Evolutionary conservation across 2,797 vertebrate genomes (phyloP).

Genomic region (Falco berigora): DNA sequence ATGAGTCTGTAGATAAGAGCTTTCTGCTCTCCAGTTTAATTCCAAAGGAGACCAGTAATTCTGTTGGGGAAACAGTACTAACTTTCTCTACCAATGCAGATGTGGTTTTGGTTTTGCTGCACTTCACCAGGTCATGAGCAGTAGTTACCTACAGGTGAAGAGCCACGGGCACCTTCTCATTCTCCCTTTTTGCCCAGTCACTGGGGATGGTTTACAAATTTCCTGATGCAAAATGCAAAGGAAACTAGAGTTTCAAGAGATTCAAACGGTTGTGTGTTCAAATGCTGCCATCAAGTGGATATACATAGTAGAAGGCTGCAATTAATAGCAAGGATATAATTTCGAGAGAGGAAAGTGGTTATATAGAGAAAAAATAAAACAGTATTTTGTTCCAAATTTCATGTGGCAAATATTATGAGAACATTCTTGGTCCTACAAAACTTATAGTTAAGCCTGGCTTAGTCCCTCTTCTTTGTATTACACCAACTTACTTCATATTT

Average conservation of each 20-base stretch:
- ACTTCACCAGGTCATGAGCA: neutral
- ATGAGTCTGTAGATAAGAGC: too few relatives aligned
- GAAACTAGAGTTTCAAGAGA: neutral
- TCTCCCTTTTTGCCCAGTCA: neutral
- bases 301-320: neutral
- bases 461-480: neutral
- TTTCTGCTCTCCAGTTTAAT: neutral
- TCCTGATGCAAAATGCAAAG: rapidly evolving
- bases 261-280: neutral
- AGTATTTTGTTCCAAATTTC: neutral
- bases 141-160: neutral
- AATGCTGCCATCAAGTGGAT: conserved; percentile 62
- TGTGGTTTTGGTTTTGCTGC: neutral
- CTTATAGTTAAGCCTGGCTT: neutral
- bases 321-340: neutral
- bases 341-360: neutral
- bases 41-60: neutral
- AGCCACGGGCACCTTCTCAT: rapidly evolving
- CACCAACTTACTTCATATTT: neutral
- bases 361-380: neutral
- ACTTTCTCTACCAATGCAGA: neutral
- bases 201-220: neutral
- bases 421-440: neutral
- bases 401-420: neutral
- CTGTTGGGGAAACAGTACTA: neutral